A percentile compares a stretch with the other conserved stretches of the same genome.
Evolutionary conservation across 2,797 vertebrate genomes (phyloP).

Genomic region (Phataginus tetradactyla): DNA sequence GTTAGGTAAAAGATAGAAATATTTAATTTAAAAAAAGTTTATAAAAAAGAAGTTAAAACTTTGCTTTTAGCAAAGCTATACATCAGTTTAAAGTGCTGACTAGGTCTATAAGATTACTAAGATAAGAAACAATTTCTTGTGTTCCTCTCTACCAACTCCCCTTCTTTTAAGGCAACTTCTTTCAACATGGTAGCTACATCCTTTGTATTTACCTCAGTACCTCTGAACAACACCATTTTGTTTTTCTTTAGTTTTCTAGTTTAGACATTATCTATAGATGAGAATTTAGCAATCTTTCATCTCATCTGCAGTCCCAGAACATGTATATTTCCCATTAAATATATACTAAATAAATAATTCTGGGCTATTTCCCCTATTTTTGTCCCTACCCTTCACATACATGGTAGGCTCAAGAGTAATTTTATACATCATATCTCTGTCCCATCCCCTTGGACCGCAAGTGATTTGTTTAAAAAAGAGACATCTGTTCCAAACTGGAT

Average conservation of each 20-base stretch:
- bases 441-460: background rate
- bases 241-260: conserved; percentile 17
- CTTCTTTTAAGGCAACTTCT: background rate
- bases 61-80: conserved; percentile 8
- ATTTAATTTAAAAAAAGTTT: background rate
- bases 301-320: background rate
- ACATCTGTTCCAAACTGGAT: background rate
- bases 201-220: background rate
- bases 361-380: background rate
- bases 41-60: background rate
- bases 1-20: background rate
- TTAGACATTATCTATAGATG: background rate
- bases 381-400: background rate
- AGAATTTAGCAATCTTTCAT: conserved; percentile 18
- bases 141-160: background rate
- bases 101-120: background rate
- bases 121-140: background rate
- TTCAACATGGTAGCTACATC: background rate
- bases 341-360: conserved; percentile 24
- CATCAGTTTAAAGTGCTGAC: background rate
- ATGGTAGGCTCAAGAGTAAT: background rate
- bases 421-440: background rate
- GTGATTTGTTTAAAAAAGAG: background rate
- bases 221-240: background rate
- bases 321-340: background rate